Evolutionary conservation across 2,113 vertebrate genomes (phyloP).

Genomic region (Typhlomys cinereus): DNA sequence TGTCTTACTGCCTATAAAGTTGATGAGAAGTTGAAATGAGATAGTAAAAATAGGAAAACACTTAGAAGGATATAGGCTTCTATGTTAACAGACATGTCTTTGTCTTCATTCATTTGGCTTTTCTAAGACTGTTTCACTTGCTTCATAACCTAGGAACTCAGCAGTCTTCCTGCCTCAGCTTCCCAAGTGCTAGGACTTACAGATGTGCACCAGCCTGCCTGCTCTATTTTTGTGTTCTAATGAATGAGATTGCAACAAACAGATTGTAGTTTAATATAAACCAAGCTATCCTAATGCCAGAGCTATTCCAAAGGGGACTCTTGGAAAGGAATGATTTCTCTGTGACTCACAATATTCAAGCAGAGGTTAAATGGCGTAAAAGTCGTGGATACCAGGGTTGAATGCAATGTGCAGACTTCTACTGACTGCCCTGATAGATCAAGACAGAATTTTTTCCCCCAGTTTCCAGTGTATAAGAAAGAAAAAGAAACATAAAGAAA

Average conservation of each 20-base stretch:
- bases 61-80: not conserved
- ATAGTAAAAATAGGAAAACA: not conserved
- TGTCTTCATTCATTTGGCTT: no score
- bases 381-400: not conserved
- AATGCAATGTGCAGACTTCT: not conserved
- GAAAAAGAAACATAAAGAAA: no score
- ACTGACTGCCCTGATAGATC: no score
- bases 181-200: no score
- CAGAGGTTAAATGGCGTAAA: not conserved
- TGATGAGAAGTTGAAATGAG: not conserved
- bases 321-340: not conserved
- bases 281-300: not conserved
- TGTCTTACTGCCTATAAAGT: not conserved
- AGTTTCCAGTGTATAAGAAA: no score
- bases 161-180: no score
- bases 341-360: not conserved
- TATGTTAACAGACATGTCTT: conserved; percentile 7
- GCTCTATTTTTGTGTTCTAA: conserved; percentile 19
- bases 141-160: no score
- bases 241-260: not conserved
- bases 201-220: no score
- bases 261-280: not conserved
- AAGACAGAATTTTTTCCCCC: no score
- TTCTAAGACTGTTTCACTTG: no score
- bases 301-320: not conserved